These are phyloP conservation scores for Eucera pruinosa DNA, from an alignment of 2,888 invertebrate genomes.

Conservation along the genomic window DNA sequence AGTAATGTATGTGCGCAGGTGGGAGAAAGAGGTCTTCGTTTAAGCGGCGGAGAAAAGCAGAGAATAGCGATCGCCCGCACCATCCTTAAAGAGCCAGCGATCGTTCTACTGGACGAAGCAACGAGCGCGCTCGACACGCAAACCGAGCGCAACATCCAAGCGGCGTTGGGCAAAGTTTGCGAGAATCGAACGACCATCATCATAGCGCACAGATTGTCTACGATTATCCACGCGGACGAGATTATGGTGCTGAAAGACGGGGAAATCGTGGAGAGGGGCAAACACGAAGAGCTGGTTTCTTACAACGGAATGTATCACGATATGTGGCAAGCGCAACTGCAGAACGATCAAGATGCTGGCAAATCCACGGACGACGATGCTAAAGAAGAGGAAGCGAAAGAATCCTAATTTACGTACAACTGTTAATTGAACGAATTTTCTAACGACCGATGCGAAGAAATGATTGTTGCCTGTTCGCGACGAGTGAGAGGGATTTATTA, in stretches of 20 bases:
- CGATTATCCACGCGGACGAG: constrained; percentile 97
- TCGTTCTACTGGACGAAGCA: constrained; percentile 97
- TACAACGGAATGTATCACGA: constrained; percentile 91
- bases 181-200: constrained; percentile 95
- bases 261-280: constrained; percentile 95
- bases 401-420: constrained; percentile 8
- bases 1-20: constrained; percentile 86
- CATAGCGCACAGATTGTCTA: constrained; percentile 97
- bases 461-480: too few relatives aligned
- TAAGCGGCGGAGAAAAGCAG: constrained; percentile 99
- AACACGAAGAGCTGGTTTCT: constrained; percentile 85
- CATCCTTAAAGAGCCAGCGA: constrained; percentile 94
- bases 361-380: constrained; percentile 30
- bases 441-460: too few relatives aligned
- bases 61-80: constrained; percentile 98
- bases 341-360: constrained; percentile 84
- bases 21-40: constrained; percentile 96
- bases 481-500: too few relatives aligned
- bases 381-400: constrained; percentile 11
- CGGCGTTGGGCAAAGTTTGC: constrained; percentile 91
- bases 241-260: constrained; percentile 97
- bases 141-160: constrained; percentile 90
- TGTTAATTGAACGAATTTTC: constrained; percentile 12
- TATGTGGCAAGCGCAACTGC: constrained; percentile 97
- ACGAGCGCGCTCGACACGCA: constrained; percentile 98